Evolutionary conservation across 1,140 invertebrate genomes (phyloP).

Genomic region (Sitobion miscanthi): DNA sequence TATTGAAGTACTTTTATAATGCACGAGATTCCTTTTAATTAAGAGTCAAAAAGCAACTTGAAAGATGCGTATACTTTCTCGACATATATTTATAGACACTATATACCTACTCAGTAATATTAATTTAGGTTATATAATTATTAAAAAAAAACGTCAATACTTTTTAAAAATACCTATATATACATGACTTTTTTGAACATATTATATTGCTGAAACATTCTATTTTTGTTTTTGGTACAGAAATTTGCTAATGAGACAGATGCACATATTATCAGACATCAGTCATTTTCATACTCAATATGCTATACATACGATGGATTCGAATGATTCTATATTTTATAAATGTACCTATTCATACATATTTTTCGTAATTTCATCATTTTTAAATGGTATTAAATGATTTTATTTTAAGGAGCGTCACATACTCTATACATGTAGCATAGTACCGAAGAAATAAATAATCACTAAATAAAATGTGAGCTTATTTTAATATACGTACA

Average conservation of each 20-base stretch:
- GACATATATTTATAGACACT: background rate
- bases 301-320: background rate
- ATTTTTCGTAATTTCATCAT: background rate
- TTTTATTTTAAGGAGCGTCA: background rate
- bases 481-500: too few species aligned
- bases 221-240: background rate
- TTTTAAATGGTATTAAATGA: background rate
- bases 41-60: background rate
- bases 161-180: background rate
- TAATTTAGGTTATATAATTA: background rate
- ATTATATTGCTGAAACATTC: background rate
- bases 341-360: background rate
- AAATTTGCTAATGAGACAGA: background rate
- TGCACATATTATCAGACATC: background rate
- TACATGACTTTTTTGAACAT: background rate
- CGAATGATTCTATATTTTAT: background rate
- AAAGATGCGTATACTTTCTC: background rate
- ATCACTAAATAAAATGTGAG: background rate
- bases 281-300: background rate
- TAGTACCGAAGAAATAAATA: too few species aligned
- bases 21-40: background rate
- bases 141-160: background rate
- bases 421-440: too few species aligned
- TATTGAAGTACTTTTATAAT: background rate
- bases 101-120: background rate